Conservation (phyloP, 2,888 invertebrate genomes). For the Mystacides longicornis region DNA sequence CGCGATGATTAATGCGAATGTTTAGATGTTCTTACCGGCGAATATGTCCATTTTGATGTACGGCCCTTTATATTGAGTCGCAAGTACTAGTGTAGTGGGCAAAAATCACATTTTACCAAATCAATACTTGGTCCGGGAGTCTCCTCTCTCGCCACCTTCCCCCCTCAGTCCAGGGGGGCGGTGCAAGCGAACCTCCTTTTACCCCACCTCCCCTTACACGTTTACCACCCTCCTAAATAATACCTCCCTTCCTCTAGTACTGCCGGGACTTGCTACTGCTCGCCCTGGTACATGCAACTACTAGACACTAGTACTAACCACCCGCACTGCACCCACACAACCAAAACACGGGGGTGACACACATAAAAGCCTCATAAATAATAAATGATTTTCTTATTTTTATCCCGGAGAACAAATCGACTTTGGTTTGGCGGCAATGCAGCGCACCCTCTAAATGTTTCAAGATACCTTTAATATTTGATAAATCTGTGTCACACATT, state of each 20-base stretch:
- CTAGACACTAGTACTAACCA: conserved; percentile 1
- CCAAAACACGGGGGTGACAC: conserved; percentile 5
- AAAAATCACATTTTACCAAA: conserved; percentile 27
- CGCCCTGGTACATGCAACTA: conserved; percentile 17
- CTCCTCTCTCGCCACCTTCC: conserved; percentile 24
- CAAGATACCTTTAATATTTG: background rate
- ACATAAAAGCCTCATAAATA: conserved; percentile 1
- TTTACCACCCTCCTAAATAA: conserved; percentile 36
- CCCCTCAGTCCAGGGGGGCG: conserved; percentile 9
- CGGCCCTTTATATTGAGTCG: conserved; percentile 26
- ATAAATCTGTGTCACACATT: too few species aligned
- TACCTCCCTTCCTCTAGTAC: background rate
- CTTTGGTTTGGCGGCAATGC: background rate
- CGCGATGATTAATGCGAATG: conserved; percentile 3
- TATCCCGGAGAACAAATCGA: background rate
- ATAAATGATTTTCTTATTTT: conserved; percentile 1
- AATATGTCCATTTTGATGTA: conserved; percentile 23
- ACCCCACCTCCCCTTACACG: conserved; percentile 12
- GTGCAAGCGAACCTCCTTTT: conserved; percentile 32
- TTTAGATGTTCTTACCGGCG: conserved; percentile 28
- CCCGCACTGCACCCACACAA: background rate
- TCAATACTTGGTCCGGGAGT: conserved; percentile 27
- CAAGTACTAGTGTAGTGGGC: conserved; percentile 25
- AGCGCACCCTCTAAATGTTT: background rate
- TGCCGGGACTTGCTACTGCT: conserved; percentile 5